Base-by-base conservation (phyloP, 2,797 vertebrate genomes). In the Oreochromis grahami region DNA sequence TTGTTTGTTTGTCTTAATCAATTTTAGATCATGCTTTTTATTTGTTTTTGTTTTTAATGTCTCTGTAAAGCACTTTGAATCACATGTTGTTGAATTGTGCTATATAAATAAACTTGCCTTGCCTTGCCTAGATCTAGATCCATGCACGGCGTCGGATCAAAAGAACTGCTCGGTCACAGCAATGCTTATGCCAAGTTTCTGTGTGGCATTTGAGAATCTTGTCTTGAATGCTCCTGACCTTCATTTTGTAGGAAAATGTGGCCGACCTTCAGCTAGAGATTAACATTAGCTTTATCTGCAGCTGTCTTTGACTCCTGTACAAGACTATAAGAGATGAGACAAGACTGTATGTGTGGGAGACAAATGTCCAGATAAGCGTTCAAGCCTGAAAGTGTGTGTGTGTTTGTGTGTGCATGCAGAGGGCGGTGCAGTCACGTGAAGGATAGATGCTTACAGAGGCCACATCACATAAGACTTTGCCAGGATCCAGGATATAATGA, bases 271-370 rank as follows among this genome's bases (percentile, higher is more conserved):
- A 88, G 85, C 21, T 11, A 15, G 82, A 96, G 94, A 95, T 94
- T 94, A 94, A 90, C 91, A 2, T 90, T 87, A 89, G 92, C 91
- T 93, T 93, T 91, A 94, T 95, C 93, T 95, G 77, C 38, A 5
- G 26, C 89, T 76, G 89, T 91, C 93, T 92, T 94, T 82, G 86
- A 88, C 89, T 91, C 87, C 80, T 3, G 63, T 19, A 29, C 84
- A 3, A 63, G 19, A 8, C 77, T 58, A 2, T 43, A 63, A 21
- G 58, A 55, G 63, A 70, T 51, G n/a, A 48, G 43, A 48, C 77
- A 32, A 63, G 17, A 19, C 5, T 8, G 51, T 78, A 12, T 76
- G 86, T 43, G 76, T 76, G 79, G 8, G 60, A 19, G 81, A 48
- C 48, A 29, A 36, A n/a, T 70, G 52, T 45, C 14, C 63, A 41